Conservation (phyloP, 2,797 vertebrate genomes). For the Synaphobranchus kaupii region DNA sequence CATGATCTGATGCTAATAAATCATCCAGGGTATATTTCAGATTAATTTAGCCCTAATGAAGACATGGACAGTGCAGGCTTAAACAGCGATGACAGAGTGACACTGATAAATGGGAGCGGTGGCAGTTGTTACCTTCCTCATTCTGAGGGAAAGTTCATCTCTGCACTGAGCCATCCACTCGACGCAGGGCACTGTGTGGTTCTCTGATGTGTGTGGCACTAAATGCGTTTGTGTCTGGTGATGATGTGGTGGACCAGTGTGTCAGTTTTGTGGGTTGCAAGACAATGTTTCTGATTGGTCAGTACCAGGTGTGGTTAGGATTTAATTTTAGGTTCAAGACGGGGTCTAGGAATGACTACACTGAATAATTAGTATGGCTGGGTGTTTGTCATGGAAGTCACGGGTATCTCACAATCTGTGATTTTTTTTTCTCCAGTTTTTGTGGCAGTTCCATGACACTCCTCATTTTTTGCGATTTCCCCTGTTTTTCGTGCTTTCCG, state of each 20-base stretch:
- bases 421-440: too few species aligned
- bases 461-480: too few species aligned
- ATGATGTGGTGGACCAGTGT: background rate
- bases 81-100: conserved; percentile 23
- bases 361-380: background rate
- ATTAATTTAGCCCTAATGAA: conserved; percentile 24
- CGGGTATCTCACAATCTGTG: too few species aligned
- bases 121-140: conserved; percentile 1
- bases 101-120: conserved; percentile 25
- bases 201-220: background rate
- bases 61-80: conserved; percentile 12
- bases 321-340: background rate
- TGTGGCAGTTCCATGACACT: too few species aligned
- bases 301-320: background rate
- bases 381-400: too few species aligned
- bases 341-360: background rate
- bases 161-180: background rate
- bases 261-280: background rate
- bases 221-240: background rate
- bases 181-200: background rate
- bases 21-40: conserved; percentile 20
- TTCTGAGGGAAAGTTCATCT: conserved; percentile 10
- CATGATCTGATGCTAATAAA: conserved; percentile 28
- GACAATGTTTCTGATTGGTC: background rate
- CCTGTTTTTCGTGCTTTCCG: too few species aligned